A percentile compares a stretch with the other conserved stretches of the same genome.
Conservation (phyloP, 1,140 invertebrate species). For the Tetranychus urticae region DNA sequence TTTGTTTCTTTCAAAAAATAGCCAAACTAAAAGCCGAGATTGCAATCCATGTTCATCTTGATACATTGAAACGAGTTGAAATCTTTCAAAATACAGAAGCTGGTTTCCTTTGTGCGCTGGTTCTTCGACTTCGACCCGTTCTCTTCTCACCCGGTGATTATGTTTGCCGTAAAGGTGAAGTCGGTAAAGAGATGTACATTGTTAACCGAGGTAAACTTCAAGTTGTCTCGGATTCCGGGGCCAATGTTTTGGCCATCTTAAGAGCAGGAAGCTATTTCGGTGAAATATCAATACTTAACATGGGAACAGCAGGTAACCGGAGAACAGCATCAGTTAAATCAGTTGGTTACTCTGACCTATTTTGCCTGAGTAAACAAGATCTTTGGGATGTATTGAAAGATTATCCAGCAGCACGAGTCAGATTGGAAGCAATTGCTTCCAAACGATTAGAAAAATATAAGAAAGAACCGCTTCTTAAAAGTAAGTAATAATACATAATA, state of each 20-base stretch:
- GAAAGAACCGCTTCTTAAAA: constrained; percentile 68
- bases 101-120: constrained; percentile 89
- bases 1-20: constrained; percentile 6
- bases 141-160: constrained; percentile 94
- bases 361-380: constrained; percentile 93
- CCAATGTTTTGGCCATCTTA: constrained; percentile 48
- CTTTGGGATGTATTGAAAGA: constrained; percentile 99
- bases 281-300: constrained; percentile 98
- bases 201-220: constrained; percentile 77
- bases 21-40: constrained; percentile 97
- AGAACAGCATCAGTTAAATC: constrained; percentile 85
- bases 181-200: constrained; percentile 98
- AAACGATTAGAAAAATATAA: constrained; percentile 89
- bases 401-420: constrained; percentile 80
- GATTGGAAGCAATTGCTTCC: constrained; percentile 88
- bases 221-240: constrained; percentile 88
- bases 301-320: constrained; percentile 84
- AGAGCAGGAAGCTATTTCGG: constrained; percentile 97
- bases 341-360: constrained; percentile 93
- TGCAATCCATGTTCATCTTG: constrained; percentile 92
- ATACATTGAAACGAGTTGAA: constrained; percentile 88
- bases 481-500: constrained; percentile 24
- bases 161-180: constrained; percentile 95
- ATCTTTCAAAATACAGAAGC: constrained; percentile 98
- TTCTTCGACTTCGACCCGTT: constrained; percentile 71